A percentile compares a stretch with the other conserved stretches of the same genome.
phyloP scores from a whole-genome alignment of 1,140 invertebrate species.

The Conus ventricosus region DNA sequence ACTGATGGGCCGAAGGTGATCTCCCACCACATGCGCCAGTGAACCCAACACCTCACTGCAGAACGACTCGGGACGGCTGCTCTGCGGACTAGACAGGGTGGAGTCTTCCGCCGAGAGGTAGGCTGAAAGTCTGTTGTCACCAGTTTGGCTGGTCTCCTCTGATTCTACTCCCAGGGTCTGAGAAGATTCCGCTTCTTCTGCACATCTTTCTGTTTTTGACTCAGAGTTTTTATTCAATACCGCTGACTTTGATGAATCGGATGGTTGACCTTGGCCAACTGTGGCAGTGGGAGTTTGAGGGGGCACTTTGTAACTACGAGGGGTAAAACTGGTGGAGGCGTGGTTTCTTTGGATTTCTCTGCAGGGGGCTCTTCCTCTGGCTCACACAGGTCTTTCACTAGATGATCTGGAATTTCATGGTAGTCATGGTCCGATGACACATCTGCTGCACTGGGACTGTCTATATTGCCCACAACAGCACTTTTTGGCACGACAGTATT shows the following conservation, averaged over 20 bases:
- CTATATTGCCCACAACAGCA: slow-evolving; percentile 8
- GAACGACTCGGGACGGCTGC: slow-evolving; percentile 16
- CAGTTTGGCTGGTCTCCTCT: background rate
- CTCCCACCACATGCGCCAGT: background rate
- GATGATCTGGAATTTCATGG: slow-evolving; percentile 54
- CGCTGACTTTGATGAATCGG: background rate
- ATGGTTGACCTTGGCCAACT: background rate
- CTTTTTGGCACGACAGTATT: slow-evolving; percentile 1
- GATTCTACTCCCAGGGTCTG: background rate
- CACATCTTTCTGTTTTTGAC: background rate
- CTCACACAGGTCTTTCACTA: background rate
- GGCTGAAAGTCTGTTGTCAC: background rate
- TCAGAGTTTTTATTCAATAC: background rate
- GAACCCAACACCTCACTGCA: background rate
- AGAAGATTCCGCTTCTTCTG: background rate
- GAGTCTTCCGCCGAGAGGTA: background rate
- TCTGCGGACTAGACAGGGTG: background rate
- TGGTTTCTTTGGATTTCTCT: slow-evolving; percentile 30
- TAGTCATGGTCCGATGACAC: slow-evolving; percentile 45
- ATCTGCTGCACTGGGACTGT: background rate
- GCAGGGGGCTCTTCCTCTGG: background rate
- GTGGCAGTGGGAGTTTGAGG: background rate
- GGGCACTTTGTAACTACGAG: slow-evolving; percentile 38
- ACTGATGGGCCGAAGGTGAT: slow-evolving; percentile 34
- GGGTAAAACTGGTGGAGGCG: slow-evolving; percentile 56